Evolutionary conservation across 2,113 vertebrate species (phyloP).

Genomic region (Chroicocephalus ridibundus): DNA sequence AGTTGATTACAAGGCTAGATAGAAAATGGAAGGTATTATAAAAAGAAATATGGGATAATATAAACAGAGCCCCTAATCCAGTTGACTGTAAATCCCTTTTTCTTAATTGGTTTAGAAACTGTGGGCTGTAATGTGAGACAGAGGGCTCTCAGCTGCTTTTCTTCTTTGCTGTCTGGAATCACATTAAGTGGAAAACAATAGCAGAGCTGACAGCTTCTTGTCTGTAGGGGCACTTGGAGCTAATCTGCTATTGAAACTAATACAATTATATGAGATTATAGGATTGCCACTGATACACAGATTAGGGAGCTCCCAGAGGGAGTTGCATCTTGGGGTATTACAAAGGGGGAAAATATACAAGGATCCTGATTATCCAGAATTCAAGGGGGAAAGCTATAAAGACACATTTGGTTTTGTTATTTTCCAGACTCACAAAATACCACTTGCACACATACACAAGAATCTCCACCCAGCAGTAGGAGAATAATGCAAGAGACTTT

Average conservation of each 20-base stretch:
- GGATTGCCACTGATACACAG: slow-evolving; percentile 68
- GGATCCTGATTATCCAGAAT: neutral
- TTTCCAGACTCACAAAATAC: neutral
- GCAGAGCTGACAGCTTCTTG: slow-evolving; percentile 75
- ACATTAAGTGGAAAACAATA: slow-evolving; percentile 82
- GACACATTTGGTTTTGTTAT: neutral
- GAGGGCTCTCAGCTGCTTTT: slow-evolving; percentile 72
- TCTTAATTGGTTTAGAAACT: slow-evolving; percentile 85
- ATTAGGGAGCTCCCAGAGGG: slow-evolving; percentile 56
- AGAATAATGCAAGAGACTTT: neutral
- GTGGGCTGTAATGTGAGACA: slow-evolving; percentile 76
- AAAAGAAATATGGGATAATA: slow-evolving; percentile 80
- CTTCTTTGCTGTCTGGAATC: slow-evolving; percentile 73
- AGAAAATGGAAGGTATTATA: slow-evolving; percentile 71
- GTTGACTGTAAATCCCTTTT: slow-evolving; percentile 80
- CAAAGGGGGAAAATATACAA: neutral
- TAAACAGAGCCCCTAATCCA: slow-evolving; percentile 79
- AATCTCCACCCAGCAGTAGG: neutral
- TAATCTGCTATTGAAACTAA: slow-evolving; percentile 83
- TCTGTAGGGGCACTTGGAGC: slow-evolving; percentile 75
- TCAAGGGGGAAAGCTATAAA: neutral
- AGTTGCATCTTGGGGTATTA: slow-evolving; percentile 24
- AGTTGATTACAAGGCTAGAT: slow-evolving; percentile 70
- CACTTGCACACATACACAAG: neutral
- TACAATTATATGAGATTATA: slow-evolving; percentile 80